Conservation (phyloP, 2,113 vertebrate genomes). For the Ascaphus truei region DNA sequence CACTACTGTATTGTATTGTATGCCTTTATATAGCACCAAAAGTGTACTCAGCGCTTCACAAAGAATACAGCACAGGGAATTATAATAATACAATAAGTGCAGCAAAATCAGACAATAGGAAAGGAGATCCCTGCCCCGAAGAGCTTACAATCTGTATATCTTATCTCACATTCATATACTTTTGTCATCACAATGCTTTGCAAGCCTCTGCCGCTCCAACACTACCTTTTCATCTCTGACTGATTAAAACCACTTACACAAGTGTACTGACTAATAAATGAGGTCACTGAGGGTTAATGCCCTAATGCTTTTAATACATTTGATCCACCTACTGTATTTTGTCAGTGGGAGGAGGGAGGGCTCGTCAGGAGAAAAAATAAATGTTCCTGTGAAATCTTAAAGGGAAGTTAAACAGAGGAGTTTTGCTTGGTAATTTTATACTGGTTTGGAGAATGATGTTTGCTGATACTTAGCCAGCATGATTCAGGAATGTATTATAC, state of each 20-base stretch:
- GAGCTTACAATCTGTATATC: too few species aligned
- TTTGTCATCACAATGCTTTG: constrained; percentile 41
- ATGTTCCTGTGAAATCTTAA: constrained; percentile 35
- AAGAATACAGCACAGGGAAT: too few species aligned
- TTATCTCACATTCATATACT: constrained; percentile 34
- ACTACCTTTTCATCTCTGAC: constrained; percentile 59
- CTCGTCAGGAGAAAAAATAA: constrained; percentile 46
- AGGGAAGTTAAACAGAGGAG: constrained; percentile 32
- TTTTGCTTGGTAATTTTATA: constrained; percentile 20
- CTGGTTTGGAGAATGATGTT: too few species aligned
- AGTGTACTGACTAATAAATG: constrained; percentile 68
- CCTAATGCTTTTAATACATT: constrained; percentile 71
- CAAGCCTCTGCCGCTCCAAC: background rate
- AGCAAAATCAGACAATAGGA: too few species aligned
- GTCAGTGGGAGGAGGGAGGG: constrained; percentile 48
- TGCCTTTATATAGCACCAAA: too few species aligned
- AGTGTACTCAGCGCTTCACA: too few species aligned
- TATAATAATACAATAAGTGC: too few species aligned
- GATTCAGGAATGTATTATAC: too few species aligned
- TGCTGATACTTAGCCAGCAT: too few species aligned
- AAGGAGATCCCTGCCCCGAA: too few species aligned
- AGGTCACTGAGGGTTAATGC: constrained; percentile 67
- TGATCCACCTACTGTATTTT: constrained; percentile 59
- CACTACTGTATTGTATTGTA: too few species aligned
- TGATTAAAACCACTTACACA: constrained; percentile 64